Base-by-base conservation (phyloP, 2,113 vertebrate species). In the Cranoglanis bouderius region DNA sequence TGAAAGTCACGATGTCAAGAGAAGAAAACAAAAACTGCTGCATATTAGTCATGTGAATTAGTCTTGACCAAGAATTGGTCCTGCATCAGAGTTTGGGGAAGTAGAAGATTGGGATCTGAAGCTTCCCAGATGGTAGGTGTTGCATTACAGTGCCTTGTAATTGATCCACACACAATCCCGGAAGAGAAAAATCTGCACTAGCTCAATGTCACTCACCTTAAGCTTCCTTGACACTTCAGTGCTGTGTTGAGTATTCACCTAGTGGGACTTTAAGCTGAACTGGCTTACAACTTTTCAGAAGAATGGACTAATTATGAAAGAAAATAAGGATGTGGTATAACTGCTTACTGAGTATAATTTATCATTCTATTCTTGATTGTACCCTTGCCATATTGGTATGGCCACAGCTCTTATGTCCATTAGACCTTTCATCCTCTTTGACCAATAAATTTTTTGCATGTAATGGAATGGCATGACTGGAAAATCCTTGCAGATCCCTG, bases 121-220 rank as follows among this genome's bases (percentile, higher is more conserved):
- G 88, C 59, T 88, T 65, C 63, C 88, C 90, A 92, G 91, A 88
- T 59, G 35, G 61, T 40, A 43, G 53, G 90, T 90, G 82, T 92
- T 87, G 82, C 70, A 67, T 92, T 92, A 89, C 87, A 72, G 16
- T 43, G 63, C 84, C 82, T 87, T 65, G 78, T 90, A 91, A 90
- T 78, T 19, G 82, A 84, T 85, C 72, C 70, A 51, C 38, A 63
- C 18, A 72, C 82, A 88, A 61, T 81, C 85, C 63, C 43, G 61
- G 81, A 88, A 78, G 65, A 77, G 38, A 81, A 78, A 67, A 85
- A 85, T 85, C 90, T 91, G 91, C 78, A 87, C 67, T 83, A 72
- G 87, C 88, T 92, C 91, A 90, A 90, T 49, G 82, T 83, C 82
- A 85, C 35, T 80, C 51, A 67, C 46, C 81, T 77, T 70, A 77